Evolutionary conservation across 2,113 vertebrate genomes (phyloP), one percentile per base, ranked within the genome.

Genomic region (Maccullochella peelii): DNA sequence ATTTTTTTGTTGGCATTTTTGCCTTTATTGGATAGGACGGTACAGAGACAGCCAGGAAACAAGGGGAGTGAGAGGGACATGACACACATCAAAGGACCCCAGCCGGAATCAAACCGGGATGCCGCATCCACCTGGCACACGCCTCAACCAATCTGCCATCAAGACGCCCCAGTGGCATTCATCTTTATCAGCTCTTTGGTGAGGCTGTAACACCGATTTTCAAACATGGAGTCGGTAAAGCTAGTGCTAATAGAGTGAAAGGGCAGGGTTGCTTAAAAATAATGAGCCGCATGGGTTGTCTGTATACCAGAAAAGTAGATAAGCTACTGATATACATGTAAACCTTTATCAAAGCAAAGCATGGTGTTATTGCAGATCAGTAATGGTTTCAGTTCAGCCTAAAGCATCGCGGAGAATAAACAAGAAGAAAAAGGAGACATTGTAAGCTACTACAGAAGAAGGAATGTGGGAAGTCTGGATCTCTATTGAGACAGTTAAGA

Each of bases 391-490:
- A 3, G 40, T 33, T 84, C 8, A 58, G 30, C 59, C 25, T 12
- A 5, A 36, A 62, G 25, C 30, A 30, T 52, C 0, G 2, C 57
- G 54, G 36, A 54, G 38, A 78, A 59, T 23, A 58, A 55, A 81
- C 1, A 83, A 36, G 8, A 7, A 21, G 25, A 40, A 27, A 1
- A 30, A 20, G 54, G 69, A 72, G 47, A 78, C 78, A 78, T 73
- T 88, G 79, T 84, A 61, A 74, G 42, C 54, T 50, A 66, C 40
- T 59, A 71, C 52, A 77, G 47, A 85, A 44, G 65, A 44, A 55
- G 50, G 62, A 65, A 71, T 83, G 85, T 91, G 73, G 82, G 80
- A 72, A 63, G 68, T 73, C 72, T 66, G 69, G 42, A 66, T 72
- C 50, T 86, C 78, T 59, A 47, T 30, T 77, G 82, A 82, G 79